phyloP scores from a whole-genome alignment of 2,797 vertebrate genomes.

The Darevskia mixta region DNA sequence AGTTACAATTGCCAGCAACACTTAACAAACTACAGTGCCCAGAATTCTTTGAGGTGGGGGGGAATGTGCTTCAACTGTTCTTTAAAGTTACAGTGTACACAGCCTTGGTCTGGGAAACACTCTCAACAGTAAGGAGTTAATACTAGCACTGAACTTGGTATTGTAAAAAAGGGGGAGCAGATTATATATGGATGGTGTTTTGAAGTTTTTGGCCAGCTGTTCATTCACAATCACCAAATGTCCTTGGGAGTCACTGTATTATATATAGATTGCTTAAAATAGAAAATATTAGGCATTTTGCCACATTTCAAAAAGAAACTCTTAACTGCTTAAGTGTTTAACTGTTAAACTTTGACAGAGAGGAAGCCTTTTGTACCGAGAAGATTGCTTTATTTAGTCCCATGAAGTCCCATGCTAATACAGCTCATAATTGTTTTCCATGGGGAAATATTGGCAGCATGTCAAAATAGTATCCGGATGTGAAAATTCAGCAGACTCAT shows the following conservation, averaged over 20 bases:
- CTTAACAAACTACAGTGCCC: too few species aligned
- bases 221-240: conserved; percentile 32
- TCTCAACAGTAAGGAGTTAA: neutral
- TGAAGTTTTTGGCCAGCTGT: conserved; percentile 6
- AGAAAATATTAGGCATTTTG: conserved; percentile 37
- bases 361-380: conserved; percentile 23
- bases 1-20: too few species aligned
- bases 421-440: conserved; percentile 28
- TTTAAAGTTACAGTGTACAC: too few species aligned
- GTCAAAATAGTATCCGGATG: neutral
- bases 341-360: conserved; percentile 1
- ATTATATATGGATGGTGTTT: neutral
- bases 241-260: conserved; percentile 19
- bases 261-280: conserved; percentile 50
- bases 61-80: too few species aligned
- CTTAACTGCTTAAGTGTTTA: conserved; percentile 2
- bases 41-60: too few species aligned
- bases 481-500: neutral
- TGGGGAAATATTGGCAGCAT: conserved; percentile 21
- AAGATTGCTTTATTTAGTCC: conserved; percentile 18
- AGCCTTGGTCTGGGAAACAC: neutral
- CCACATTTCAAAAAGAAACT: conserved; percentile 39
- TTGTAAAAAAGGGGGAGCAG: neutral
- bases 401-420: conserved; percentile 33
- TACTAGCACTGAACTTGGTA: neutral